A percentile compares a stretch with the other conserved stretches of the same genome.
phyloP scores from a whole-genome alignment of 2,113 vertebrate species.

The Ictidomys tridecemlineatus region DNA sequence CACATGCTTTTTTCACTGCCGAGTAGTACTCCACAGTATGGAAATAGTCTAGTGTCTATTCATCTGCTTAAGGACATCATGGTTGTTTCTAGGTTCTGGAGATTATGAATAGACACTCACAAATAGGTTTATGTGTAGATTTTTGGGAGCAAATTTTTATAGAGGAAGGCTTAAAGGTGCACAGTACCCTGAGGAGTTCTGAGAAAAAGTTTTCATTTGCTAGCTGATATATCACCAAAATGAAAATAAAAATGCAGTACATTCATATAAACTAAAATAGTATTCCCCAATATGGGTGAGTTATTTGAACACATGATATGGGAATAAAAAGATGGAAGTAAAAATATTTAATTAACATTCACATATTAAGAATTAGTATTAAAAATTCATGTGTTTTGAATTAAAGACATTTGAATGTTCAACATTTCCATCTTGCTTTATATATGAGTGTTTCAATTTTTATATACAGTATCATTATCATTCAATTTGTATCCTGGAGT shows the following conservation, averaged over 20 bases:
- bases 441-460: neutral
- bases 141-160: neutral
- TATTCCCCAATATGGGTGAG: neutral
- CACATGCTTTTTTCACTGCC: neutral
- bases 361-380: neutral
- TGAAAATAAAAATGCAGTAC: neutral
- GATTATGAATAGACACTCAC: neutral
- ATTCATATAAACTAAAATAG: neutral
- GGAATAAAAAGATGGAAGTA: neutral
- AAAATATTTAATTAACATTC: neutral
- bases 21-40: too few species aligned
- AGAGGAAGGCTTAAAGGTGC: neutral
- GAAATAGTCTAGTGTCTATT: fast-evolving
- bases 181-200: fast-evolving
- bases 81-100: neutral
- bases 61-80: neutral
- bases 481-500: neutral
- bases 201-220: neutral
- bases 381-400: neutral
- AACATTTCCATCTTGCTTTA: neutral
- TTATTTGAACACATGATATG: neutral
- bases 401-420: neutral
- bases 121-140: neutral
- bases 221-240: neutral
- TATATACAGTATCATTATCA: neutral